Evolutionary conservation across 2,797 vertebrate genomes (phyloP).

Genomic region (Helostoma temminkii): DNA sequence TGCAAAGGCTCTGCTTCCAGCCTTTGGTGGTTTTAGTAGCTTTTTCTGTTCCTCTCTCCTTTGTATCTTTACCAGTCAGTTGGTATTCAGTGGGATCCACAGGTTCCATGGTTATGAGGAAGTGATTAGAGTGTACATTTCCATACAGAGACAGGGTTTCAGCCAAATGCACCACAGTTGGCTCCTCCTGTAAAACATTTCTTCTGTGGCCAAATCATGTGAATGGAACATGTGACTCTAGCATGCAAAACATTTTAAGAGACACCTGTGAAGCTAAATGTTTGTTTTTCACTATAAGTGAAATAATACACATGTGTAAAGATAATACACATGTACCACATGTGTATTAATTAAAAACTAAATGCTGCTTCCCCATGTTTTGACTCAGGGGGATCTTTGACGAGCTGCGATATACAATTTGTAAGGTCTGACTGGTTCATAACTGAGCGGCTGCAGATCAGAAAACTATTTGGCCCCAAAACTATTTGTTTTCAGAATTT

Average conservation of each 20-base stretch:
- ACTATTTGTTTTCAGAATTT: too few species aligned
- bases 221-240: not conserved
- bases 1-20: not conserved
- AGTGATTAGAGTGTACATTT: slow-evolving; percentile 2
- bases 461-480: too few species aligned
- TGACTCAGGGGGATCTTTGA: too few species aligned
- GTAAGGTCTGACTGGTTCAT: too few species aligned
- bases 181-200: not conserved
- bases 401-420: too few species aligned
- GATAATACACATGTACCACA: too few species aligned
- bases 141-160: not conserved
- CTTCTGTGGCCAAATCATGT: slow-evolving; percentile 12
- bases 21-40: not conserved
- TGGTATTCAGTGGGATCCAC: not conserved
- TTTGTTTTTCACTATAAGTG: accelerated
- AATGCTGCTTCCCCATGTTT: too few species aligned
- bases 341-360: too few species aligned
- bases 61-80: not conserved
- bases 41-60: not conserved
- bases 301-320: too few species aligned
- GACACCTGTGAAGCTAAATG: not conserved
- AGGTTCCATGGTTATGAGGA: slow-evolving; percentile 12
- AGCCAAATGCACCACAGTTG: slow-evolving; percentile 1
- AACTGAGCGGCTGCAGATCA: too few species aligned
- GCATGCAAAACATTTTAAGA: not conserved